Conservation (phyloP, 2,888 invertebrate species). For the Dryocosmus kuriphilus region DNA sequence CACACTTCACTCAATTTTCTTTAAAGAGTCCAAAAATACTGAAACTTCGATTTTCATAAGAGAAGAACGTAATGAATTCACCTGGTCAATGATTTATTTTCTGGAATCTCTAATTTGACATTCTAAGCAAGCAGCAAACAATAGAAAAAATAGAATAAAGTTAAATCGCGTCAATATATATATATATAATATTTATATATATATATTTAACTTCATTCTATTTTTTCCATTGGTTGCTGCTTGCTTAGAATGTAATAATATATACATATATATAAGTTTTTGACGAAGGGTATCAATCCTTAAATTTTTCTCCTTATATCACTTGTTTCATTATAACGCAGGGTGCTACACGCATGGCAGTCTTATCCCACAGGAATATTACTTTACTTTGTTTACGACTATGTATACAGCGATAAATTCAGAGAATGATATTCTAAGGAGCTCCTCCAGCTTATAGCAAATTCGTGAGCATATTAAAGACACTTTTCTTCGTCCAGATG, state of each 20-base stretch:
- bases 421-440: conserved; percentile 69
- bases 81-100: conserved; percentile 22
- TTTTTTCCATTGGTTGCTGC: conserved; percentile 24
- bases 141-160: conserved; percentile 32
- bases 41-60: conserved; percentile 12
- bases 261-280: conserved; percentile 38
- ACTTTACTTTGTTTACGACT: conserved; percentile 67
- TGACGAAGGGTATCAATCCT: conserved; percentile 36
- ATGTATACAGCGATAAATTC: conserved; percentile 71
- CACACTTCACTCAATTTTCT: conserved; percentile 17
- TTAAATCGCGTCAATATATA: conserved; percentile 19
- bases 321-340: conserved; percentile 63
- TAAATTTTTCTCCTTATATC: conserved; percentile 61
- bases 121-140: conserved; percentile 17
- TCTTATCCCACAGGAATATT: conserved; percentile 73
- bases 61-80: conserved; percentile 7
- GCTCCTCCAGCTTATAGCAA: conserved; percentile 63
- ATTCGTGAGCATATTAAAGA: conserved; percentile 44
- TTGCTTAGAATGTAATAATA: conserved; percentile 31
- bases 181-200: too few species aligned
- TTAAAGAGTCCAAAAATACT: neutral
- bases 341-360: conserved; percentile 74
- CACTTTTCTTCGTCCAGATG: conserved; percentile 33
- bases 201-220: conserved; percentile 31
- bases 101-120: conserved; percentile 2